Percentiles rank a stretch among this genome's conserved stretches.
Conservation (phyloP, 2,888 invertebrate species). For the Neocrepidodera transversa region DNA sequence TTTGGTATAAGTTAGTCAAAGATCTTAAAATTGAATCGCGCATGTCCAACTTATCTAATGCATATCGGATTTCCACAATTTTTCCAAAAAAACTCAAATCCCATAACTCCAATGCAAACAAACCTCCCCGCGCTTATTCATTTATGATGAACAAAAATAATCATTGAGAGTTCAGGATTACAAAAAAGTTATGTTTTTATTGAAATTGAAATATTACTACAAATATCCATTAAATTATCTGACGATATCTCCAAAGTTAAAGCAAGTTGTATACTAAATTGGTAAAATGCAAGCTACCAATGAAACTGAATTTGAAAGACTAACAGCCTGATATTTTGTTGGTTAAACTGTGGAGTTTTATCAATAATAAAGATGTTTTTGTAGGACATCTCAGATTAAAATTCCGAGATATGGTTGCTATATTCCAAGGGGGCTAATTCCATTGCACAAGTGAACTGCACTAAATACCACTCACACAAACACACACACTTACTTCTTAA, state of each 20-base stretch:
- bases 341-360: background rate
- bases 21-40: conserved; percentile 6
- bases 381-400: conserved; percentile 23
- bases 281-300: no score
- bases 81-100: conserved; percentile 14
- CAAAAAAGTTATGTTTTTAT: no score
- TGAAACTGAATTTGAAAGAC: no score
- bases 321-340: background rate
- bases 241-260: no score
- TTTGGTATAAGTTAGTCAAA: conserved; percentile 18
- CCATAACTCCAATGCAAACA: background rate
- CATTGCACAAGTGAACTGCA: conserved; percentile 29
- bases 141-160: no score
- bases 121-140: no score
- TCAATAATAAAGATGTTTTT: background rate
- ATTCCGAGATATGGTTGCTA: background rate
- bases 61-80: conserved; percentile 24
- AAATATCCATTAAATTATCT: no score
- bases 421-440: conserved; percentile 28
- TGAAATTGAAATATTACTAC: no score
- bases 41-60: conserved; percentile 20
- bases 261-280: no score
- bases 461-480: conserved; percentile 44
- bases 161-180: no score
- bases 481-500: conserved; percentile 56